phyloP scores from a whole-genome alignment of 92 coral and sea anemone genomes.

The Bergia sp. region DNA sequence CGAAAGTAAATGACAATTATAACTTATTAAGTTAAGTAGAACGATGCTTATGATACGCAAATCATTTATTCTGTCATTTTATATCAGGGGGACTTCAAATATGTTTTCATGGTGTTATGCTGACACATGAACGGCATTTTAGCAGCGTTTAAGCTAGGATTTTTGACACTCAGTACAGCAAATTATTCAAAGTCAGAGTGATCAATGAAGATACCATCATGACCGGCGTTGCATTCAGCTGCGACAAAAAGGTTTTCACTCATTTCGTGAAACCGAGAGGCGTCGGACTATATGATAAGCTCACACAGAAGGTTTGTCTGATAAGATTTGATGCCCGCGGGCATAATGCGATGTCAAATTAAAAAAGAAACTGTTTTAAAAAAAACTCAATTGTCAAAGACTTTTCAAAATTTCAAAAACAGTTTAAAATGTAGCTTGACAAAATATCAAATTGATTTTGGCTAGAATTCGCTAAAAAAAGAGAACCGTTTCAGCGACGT shows the following conservation, averaged over 20 bases:
- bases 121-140: too few relatives aligned
- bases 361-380: background rate
- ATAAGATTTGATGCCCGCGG: background rate
- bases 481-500: background rate
- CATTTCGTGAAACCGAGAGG: background rate
- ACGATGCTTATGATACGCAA: background rate
- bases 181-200: background rate
- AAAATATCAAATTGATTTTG: background rate
- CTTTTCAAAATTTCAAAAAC: background rate
- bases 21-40: background rate
- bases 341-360: background rate
- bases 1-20: background rate
- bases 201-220: background rate
- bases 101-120: too few relatives aligned
- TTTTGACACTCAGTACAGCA: background rate
- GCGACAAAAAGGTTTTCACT: background rate
- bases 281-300: background rate
- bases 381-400: background rate
- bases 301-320: slow-evolving; percentile 7
- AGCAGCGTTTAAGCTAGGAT: background rate
- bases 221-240: background rate
- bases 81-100: too few relatives aligned
- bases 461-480: background rate
- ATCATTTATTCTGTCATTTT: background rate
- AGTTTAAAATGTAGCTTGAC: background rate